phyloP scores from a whole-genome alignment of 2,797 vertebrate species.

The Diplodus sargus region DNA sequence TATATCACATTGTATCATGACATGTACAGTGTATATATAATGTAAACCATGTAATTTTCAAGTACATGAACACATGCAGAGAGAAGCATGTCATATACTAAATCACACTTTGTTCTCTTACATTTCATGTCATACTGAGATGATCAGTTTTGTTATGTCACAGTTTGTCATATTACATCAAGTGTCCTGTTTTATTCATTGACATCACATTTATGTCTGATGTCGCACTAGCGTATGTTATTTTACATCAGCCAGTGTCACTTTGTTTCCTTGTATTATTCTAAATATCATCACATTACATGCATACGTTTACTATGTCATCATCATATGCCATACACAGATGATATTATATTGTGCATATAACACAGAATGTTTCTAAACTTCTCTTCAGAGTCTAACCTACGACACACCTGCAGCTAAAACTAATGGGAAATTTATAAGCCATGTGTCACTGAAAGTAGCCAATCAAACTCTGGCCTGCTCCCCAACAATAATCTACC shows the following conservation, averaged over 20 bases:
- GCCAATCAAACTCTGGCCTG: slow-evolving; percentile 84
- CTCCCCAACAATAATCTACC: slow-evolving; percentile 78
- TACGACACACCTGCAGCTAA: slow-evolving; percentile 48
- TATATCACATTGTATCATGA: background rate
- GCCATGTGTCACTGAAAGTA: slow-evolving; percentile 78
- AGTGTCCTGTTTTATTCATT: background rate
- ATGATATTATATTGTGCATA: background rate
- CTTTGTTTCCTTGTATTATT: background rate
- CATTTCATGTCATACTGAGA: background rate
- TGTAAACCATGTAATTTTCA: no score
- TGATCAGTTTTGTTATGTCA: background rate
- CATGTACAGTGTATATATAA: background rate
- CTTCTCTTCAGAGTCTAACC: slow-evolving; percentile 55
- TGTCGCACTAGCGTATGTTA: background rate
- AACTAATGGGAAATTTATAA: background rate
- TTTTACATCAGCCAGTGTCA: background rate
- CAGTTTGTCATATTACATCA: background rate
- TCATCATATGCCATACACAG: background rate
- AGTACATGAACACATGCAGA: no score
- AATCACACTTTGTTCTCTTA: no score
- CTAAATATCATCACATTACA: background rate
- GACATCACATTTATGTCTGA: background rate
- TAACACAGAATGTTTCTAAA: background rate
- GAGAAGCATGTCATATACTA: no score
- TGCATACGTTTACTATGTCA: background rate